A percentile compares a stretch with the other conserved stretches of the same genome.
phyloP scores from a whole-genome alignment of 2,888 invertebrate species.

The Matsumyia berberina region DNA sequence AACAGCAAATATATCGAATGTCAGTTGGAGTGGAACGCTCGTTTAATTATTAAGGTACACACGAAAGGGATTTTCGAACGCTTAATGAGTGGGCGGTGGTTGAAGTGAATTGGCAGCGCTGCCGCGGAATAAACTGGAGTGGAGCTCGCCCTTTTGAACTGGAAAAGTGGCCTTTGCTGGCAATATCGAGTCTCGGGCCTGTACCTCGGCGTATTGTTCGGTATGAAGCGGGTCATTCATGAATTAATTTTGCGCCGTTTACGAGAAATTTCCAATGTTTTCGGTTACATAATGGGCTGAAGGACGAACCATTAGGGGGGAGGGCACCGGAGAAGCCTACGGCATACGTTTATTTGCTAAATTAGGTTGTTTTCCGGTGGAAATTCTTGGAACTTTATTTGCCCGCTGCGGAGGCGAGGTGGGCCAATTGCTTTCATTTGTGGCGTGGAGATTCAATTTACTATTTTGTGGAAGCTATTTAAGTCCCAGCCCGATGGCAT shows the following conservation, averaged over 20 bases:
- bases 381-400: constrained; percentile 12
- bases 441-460: constrained; percentile 23
- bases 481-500: neutral
- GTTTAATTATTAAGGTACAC: constrained; percentile 61
- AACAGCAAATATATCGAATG: constrained; percentile 56
- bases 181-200: constrained; percentile 35
- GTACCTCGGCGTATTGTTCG: constrained; percentile 25
- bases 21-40: constrained; percentile 57
- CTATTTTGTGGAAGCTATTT: constrained; percentile 11
- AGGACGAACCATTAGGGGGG: neutral
- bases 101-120: too few species aligned
- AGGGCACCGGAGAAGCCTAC: neutral
- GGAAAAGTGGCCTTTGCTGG: constrained; percentile 30
- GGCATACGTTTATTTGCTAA: constrained; percentile 15
- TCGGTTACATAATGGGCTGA: constrained; percentile 39
- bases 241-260: constrained; percentile 67
- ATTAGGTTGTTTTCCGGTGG: constrained; percentile 39
- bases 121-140: neutral
- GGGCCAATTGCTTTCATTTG: too few species aligned
- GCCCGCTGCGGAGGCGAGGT: too few species aligned
- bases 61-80: constrained; percentile 48
- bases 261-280: constrained; percentile 51
- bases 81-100: constrained; percentile 49
- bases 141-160: neutral
- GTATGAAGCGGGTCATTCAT: constrained; percentile 54